Conservation (phyloP, 2,113 vertebrate genomes). For the Rhinolophus ferrumequinum region DNA sequence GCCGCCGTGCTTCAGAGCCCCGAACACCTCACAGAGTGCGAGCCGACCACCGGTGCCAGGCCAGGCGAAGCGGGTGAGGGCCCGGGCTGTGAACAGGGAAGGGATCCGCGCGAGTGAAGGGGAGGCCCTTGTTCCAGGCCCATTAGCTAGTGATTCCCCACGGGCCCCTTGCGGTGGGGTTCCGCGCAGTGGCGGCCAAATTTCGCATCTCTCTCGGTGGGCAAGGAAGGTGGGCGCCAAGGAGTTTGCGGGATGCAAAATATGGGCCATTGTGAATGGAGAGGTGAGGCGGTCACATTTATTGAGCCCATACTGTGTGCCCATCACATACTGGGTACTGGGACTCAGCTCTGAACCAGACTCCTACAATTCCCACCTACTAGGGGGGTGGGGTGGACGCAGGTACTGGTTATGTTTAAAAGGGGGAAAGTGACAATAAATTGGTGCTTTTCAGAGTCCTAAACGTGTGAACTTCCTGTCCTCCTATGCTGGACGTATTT, state of each 20-base stretch:
- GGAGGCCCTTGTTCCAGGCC: neutral
- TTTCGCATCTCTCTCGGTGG: neutral
- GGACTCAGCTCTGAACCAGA: neutral
- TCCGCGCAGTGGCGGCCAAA: fast-evolving
- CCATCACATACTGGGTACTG: neutral
- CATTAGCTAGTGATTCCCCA: neutral
- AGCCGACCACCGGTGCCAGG: neutral
- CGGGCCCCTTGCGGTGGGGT: neutral
- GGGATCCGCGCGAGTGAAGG: neutral
- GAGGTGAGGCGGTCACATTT: neutral
- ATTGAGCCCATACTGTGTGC: neutral
- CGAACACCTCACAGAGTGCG: neutral
- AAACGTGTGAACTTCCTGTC: neutral
- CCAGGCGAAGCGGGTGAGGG: neutral
- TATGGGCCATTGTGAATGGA: neutral
- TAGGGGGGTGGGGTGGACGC: fast-evolving
- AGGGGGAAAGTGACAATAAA: neutral
- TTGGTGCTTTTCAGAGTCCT: neutral
- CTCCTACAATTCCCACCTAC: neutral
- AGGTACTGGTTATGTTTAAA: neutral
- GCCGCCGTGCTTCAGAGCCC: fast-evolving
- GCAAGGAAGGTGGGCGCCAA: neutral
- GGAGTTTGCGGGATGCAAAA: neutral
- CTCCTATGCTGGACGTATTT: neutral
- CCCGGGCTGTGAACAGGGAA: neutral